Percentiles rank a stretch among this genome's conserved stretches.
These are phyloP conservation scores for Tribolium castaneum DNA, from an alignment of 1,140 invertebrate species.

Conservation along the genomic window DNA sequence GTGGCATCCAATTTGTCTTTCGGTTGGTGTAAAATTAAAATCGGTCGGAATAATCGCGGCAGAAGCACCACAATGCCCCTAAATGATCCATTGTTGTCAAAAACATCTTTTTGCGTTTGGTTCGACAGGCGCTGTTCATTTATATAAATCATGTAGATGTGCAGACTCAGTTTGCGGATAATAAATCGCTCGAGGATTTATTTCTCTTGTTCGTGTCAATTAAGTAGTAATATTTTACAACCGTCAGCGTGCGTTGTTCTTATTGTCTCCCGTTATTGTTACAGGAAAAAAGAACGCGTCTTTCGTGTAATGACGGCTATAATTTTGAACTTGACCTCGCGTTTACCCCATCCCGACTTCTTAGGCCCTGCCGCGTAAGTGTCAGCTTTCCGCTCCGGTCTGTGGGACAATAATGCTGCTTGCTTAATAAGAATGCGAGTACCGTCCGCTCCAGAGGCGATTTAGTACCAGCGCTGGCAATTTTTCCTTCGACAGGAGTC, in stretches of 20 bases:
- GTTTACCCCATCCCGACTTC: too few relatives aligned
- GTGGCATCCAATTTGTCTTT: slow-evolving; percentile 17
- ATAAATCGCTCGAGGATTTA: slow-evolving; percentile 27
- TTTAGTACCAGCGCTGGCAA: slow-evolving; percentile 15
- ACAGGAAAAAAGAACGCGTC: not conserved
- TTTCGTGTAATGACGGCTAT: not conserved
- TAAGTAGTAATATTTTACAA: slow-evolving; percentile 31
- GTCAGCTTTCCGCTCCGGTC: too few relatives aligned
- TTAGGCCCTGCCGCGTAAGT: too few relatives aligned
- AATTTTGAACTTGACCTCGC: not conserved
- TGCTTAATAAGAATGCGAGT: slow-evolving; percentile 5
- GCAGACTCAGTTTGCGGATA: slow-evolving; percentile 22
- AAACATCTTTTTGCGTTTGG: slow-evolving; percentile 6
- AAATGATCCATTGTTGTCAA: slow-evolving; percentile 24
- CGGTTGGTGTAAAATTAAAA: not conserved
- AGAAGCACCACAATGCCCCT: not conserved
- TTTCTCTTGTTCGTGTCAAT: slow-evolving; percentile 35
- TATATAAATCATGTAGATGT: slow-evolving; percentile 33
- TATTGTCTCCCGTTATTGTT: slow-evolving; percentile 21
- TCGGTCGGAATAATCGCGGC: not conserved
- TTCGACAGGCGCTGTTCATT: slow-evolving; percentile 31
- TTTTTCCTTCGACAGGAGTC: slow-evolving; percentile 9
- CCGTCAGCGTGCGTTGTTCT: slow-evolving; percentile 5
- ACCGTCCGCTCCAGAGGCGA: slow-evolving; percentile 1
- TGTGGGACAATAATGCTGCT: not conserved